Base-by-base conservation (phyloP, 2,888 invertebrate genomes). In the Adineta ricciae region DNA sequence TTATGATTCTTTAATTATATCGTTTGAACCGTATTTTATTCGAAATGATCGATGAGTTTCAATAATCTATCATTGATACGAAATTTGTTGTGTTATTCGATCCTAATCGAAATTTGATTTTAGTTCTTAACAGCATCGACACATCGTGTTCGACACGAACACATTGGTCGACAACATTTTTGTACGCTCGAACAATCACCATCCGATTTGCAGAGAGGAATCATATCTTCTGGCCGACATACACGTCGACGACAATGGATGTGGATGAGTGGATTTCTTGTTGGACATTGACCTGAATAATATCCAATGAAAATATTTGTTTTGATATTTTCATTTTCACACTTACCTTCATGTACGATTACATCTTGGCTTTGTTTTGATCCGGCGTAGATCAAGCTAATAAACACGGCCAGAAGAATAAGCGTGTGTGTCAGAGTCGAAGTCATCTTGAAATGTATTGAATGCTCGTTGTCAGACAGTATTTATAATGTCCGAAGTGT, bases 371-470 rank as follows among this genome's bases (percentile, higher is more conserved):
- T 21, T 54, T 54, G 54, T 54, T 54, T n/a, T 24, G 21, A 7
- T 54, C n/a, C n/a, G n/a, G 54, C 54, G 9, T 54, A 21, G 8
- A 54, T 54, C 4, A n/a, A 54, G n/a, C 54, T 21, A n/a, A 21
- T n/a, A 52, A 52, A 1, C 1, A 54, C 5, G 1, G n/a, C 8
- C 8, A 54, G 9, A 0, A 54, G 24, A 0, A 54, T 1, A n/a
- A 54, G 2, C 24, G n/a, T 2, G 9, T 7, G 9, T n/a, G 54
- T 21, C 7, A 21, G 24, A 5, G 54, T 54, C 3, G 5, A 54
- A n/a, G n/a, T 1, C 52, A 99, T 92, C n/a, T n/a, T 99, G 98
- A 91, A 98, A 98, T 91, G 99, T 99, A 98, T 46, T 11, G 8
- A 46, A 46, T 46, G 5, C 46, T 46, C 11, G 8, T 8, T 46